phyloP scores from a whole-genome alignment of 53 echinoderm and acorn worm genomes.

The Antedon mediterranea region DNA sequence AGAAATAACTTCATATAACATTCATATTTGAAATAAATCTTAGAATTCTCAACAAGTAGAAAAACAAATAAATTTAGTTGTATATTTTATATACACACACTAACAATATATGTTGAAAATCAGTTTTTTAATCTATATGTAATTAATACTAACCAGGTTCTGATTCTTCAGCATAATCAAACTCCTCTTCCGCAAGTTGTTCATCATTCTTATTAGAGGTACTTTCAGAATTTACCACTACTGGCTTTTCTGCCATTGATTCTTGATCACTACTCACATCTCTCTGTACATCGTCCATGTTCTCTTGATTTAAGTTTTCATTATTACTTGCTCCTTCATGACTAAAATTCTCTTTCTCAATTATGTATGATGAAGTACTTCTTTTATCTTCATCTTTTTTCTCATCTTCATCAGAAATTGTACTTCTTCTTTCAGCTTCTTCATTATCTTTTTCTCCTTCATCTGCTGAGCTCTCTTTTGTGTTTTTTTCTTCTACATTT shows the following conservation, averaged over 20 bases:
- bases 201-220: conserved; percentile 2
- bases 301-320: neutral
- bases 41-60: too few species aligned
- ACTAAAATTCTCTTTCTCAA: neutral
- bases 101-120: too few species aligned
- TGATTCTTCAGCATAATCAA: neutral
- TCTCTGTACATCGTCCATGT: neutral
- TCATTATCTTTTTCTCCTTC: neutral
- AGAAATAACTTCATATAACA: too few species aligned
- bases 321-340: neutral
- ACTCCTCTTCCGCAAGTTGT: neutral
- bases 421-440: conserved; percentile 4
- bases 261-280: neutral
- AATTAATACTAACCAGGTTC: neutral
- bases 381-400: conserved; percentile 3
- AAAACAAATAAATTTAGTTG: too few species aligned
- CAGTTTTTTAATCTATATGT: too few species aligned
- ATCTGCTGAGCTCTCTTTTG: neutral
- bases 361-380: conserved; percentile 3
- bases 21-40: too few species aligned
- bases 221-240: neutral
- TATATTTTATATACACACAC: too few species aligned
- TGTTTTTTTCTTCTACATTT: too few species aligned
- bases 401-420: conserved; percentile 4
- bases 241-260: neutral